Base-by-base conservation (phyloP, 2,888 invertebrate species). In the Aquatica leii region DNA sequence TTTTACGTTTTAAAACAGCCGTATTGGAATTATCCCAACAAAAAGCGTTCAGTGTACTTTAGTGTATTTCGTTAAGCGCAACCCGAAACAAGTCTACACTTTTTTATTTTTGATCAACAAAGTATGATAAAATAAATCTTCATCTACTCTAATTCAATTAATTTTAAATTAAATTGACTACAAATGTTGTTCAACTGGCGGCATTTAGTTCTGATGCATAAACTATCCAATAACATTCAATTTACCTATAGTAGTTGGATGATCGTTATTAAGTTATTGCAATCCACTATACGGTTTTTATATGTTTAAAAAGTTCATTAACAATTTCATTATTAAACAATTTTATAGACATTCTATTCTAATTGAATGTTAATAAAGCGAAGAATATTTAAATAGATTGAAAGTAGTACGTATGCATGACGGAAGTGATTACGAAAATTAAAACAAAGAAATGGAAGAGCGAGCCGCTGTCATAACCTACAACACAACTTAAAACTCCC, bases 121-220 rank as follows among this genome's bases (percentile, higher is more conserved):
- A 46, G 43, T 51, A 46, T 58, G 71, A 71, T 71, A 71, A 67
- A 70, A 71, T 71, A 71, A 71, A 71, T 71, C 71, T 71, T 61
- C 60, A 68, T 69, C 67, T 67, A 67, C 64, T 68, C 68, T 69
- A 69, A 70, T 71, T 70, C 69, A 70, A 70, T 71, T 71, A 71
- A 71, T 71, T 71, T 68, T 66, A 68, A 70, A 70, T 68, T 66
- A 71, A 71, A 71, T 70, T 71, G 70, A 62, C 70, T 71, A 71
- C 71, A 71, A 70, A 71, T 71, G 69, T 67, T 59, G 40, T 58
- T 54, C 49, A 55, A 63, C 53, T 63, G 59, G 15, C 6, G 31
- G 31, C 18, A 3, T 34, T 37, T 31, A 57, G 3, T 46, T 46
- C 43, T 43, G 43, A 24, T 24, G 24, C 6, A 24, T 24, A 6